A percentile compares a stretch with the other conserved stretches of the same genome.
phyloP scores from a whole-genome alignment of 2,888 invertebrate genomes.

The Ichneumoninae sp. region DNA sequence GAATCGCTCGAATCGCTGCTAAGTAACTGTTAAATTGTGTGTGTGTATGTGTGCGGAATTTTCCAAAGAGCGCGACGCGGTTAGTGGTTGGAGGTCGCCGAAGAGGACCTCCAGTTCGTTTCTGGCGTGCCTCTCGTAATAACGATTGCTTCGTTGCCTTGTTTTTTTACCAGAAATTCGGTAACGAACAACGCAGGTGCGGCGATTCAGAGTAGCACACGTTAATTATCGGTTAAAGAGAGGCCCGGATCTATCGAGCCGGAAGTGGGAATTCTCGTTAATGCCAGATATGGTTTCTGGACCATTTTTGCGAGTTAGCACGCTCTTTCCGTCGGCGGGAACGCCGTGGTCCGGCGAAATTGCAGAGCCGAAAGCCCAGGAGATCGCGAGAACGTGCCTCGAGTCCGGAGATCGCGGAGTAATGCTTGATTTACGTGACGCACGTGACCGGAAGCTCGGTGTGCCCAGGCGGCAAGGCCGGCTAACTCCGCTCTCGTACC shows the following conservation, averaged over 20 bases:
- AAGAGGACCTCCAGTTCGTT: constrained; percentile 5
- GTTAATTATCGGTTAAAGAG: constrained; percentile 4
- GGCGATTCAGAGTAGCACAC: constrained; percentile 20
- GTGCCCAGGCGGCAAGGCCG: constrained; percentile 15
- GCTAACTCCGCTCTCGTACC: neutral
- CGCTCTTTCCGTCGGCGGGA: constrained; percentile 9
- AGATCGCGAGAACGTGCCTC: constrained; percentile 47
- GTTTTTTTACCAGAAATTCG: constrained; percentile 15
- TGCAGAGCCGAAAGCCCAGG: constrained; percentile 17
- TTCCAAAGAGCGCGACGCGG: constrained; percentile 35
- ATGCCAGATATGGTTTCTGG: constrained; percentile 7
- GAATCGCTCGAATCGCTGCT: constrained; percentile 49
- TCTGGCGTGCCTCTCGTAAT: neutral
- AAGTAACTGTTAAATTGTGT: constrained; percentile 8
- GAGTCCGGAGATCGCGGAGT: constrained; percentile 47
- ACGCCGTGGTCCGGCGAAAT: neutral
- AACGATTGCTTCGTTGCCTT: constrained; percentile 61
- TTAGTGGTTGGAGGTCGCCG: neutral
- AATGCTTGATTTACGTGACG: constrained; percentile 56
- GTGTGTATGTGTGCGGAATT: neutral
- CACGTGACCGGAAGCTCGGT: constrained; percentile 59
- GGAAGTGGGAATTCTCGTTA: neutral
- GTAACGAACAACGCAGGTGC: constrained; percentile 41
- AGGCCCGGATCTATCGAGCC: neutral
- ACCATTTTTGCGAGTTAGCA: constrained; percentile 2